Base-by-base conservation (phyloP, 2,797 vertebrate genomes). In the Fistularia tabacaria region DNA sequence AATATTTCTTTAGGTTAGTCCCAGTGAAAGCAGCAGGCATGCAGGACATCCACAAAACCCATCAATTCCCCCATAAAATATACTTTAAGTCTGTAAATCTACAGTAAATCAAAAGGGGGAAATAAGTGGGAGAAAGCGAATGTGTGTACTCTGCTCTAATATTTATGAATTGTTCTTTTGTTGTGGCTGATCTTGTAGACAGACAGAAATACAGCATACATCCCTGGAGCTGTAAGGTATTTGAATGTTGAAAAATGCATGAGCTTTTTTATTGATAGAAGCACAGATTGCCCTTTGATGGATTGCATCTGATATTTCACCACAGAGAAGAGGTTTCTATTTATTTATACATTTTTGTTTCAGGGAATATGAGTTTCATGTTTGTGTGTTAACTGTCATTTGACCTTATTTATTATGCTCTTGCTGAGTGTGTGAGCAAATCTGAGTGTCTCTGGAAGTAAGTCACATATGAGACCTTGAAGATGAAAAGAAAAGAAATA, bases 231-330 rank as follows among this genome's bases (percentile, higher is more conserved):
- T 69, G 64, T 71, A 67, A 80, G 74, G 61, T 70, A 86, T 85
- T 79, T 82, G 55, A 83, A 80, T 78, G 82, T 75, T 86, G 71
- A 90, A 87, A 90, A 81, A 79, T 87, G 45, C 71, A 89, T 86
- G 85, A 89, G 67, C 9, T 10, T 59, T 58, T 69, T 80, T 74
- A 73, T 64, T 75, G 81, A 86, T 81, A 84, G 41, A 58, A 76
- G 62, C 81, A 56, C 81, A 69, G 64, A 85, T 81, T 49, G 40
- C 10, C 62, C 48, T 85, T 77, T 87, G 83, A 87, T 86, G 73
- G 83, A 85, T 85, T 73, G 68, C 58, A 46, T 80, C 66, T 84
- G 81, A 85, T 63, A 66, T 66, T 43, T 46, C 44, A 52, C 65
- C 57, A 58, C 58, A 66, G 74, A 74, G 57, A 64, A 39, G 8